Conservation (phyloP, 37 sponge, comb jelly and placozoan genomes). For the Aplysina aerophoba region DNA sequence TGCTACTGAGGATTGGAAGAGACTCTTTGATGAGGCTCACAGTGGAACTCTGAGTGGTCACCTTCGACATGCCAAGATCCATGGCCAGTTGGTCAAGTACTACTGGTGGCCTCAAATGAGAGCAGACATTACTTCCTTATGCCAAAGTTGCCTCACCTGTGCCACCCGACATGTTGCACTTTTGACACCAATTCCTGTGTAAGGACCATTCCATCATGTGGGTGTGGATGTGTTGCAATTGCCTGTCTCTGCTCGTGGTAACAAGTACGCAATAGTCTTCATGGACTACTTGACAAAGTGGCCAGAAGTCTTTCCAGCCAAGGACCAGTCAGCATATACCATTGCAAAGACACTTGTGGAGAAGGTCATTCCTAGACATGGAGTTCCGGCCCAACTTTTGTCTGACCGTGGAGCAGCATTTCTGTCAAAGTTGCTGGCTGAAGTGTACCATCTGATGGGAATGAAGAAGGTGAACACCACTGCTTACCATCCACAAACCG, state of each 20-base stretch:
- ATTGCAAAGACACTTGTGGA: constrained; percentile 51
- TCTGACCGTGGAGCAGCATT: constrained; percentile 42
- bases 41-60: constrained; percentile 34
- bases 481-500: constrained; percentile 56
- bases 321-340: constrained; percentile 33
- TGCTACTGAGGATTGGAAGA: neutral
- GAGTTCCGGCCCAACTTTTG: constrained; percentile 39
- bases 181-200: constrained; percentile 23
- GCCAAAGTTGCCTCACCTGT: constrained; percentile 40
- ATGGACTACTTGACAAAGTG: constrained; percentile 57
- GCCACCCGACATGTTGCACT: constrained; percentile 22
- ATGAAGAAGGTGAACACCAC: constrained; percentile 43
- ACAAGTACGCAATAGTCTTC: constrained; percentile 54
- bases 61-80: neutral
- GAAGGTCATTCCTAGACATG: constrained; percentile 39
- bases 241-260: constrained; percentile 1
- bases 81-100: constrained; percentile 1
- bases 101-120: constrained; percentile 61
- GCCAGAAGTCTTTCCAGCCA: constrained; percentile 49
- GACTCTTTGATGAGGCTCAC: constrained; percentile 30
- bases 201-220: constrained; percentile 29
- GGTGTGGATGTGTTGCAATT: constrained; percentile 35
- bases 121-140: constrained; percentile 5
- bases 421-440: constrained; percentile 21
- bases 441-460: constrained; percentile 5